These are phyloP conservation scores for Sebastes cheni DNA, from an alignment of 2,797 vertebrate genomes.

Conservation along the genomic window DNA sequence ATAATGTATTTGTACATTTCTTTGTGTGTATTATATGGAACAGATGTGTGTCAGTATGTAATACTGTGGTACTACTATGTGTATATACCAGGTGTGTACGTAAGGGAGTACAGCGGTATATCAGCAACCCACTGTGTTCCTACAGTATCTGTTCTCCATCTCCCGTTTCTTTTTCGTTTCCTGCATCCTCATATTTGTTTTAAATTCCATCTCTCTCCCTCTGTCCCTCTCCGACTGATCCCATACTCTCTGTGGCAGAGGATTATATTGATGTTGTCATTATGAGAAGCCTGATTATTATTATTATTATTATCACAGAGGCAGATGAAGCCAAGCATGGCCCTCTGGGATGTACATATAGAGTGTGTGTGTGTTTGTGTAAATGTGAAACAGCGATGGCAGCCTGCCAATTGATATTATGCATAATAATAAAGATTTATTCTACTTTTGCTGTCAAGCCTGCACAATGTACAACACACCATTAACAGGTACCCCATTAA, in stretches of 20 bases:
- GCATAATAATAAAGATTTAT: constrained; percentile 23
- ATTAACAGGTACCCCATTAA: constrained; percentile 9
- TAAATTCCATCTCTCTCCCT: not conserved
- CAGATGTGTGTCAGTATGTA: constrained; percentile 14
- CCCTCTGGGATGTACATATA: not conserved
- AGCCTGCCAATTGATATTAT: constrained; percentile 2
- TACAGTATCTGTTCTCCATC: not conserved
- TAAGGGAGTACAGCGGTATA: not conserved
- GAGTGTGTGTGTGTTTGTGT: not conserved
- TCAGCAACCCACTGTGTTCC: not conserved
- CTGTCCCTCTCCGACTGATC: not conserved
- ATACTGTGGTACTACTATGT: not conserved
- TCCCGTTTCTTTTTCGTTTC: not conserved
- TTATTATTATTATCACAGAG: constrained; percentile 5
- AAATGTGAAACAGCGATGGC: not conserved
- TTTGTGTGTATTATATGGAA: not conserved
- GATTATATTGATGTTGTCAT: constrained; percentile 10
- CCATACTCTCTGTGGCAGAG: not conserved
- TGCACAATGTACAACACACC: not conserved
- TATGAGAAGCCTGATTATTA: constrained; percentile 6
- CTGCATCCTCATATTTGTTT: not conserved
- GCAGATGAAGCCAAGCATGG: constrained; percentile 19
- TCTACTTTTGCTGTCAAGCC: not conserved
- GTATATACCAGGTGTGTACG: constrained; percentile 7
- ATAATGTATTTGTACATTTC: not conserved